phyloP scores from a whole-genome alignment of 2,888 invertebrate species.

The Himalopsyche japonica region DNA sequence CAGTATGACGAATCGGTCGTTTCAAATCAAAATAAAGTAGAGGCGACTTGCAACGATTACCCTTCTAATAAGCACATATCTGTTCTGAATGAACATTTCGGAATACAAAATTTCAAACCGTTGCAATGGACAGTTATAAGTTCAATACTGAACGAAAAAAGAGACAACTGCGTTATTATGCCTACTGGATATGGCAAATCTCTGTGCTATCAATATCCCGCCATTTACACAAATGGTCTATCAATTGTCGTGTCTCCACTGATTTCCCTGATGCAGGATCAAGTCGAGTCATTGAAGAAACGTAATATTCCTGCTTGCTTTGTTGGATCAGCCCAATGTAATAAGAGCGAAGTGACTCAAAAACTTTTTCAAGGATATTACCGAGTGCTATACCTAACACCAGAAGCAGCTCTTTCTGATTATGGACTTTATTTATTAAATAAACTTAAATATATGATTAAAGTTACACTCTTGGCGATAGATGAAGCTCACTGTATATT shows the following conservation, averaged over 20 bases:
- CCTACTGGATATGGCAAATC: slow-evolving; percentile 73
- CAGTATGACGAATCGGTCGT: not conserved
- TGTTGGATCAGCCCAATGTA: slow-evolving; percentile 56
- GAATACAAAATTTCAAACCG: slow-evolving; percentile 58
- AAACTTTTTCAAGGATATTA: slow-evolving; percentile 44
- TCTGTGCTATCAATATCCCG: slow-evolving; percentile 70
- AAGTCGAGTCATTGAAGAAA: slow-evolving; percentile 61
- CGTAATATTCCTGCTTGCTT: slow-evolving; percentile 58
- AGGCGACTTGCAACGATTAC: not conserved
- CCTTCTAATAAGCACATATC: not conserved
- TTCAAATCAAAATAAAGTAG: not conserved
- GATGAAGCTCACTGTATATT: slow-evolving; percentile 73
- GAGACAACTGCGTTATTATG: slow-evolving; percentile 69
- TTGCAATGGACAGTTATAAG: slow-evolving; percentile 64
- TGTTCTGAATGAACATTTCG: slow-evolving; percentile 49
- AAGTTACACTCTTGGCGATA: slow-evolving; percentile 62
- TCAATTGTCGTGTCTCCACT: slow-evolving; percentile 69
- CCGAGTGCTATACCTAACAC: slow-evolving; percentile 52
- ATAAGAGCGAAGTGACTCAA: slow-evolving; percentile 18
- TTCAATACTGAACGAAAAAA: slow-evolving; percentile 54
- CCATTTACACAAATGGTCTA: slow-evolving; percentile 58
- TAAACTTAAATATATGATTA: slow-evolving; percentile 21
- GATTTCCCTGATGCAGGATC: slow-evolving; percentile 75
- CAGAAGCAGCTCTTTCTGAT: slow-evolving; percentile 56
- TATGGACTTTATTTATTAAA: slow-evolving; percentile 11